These are phyloP conservation scores for Trogon melanurus DNA, from an alignment of 2,113 vertebrate species.

Conservation along the genomic window DNA sequence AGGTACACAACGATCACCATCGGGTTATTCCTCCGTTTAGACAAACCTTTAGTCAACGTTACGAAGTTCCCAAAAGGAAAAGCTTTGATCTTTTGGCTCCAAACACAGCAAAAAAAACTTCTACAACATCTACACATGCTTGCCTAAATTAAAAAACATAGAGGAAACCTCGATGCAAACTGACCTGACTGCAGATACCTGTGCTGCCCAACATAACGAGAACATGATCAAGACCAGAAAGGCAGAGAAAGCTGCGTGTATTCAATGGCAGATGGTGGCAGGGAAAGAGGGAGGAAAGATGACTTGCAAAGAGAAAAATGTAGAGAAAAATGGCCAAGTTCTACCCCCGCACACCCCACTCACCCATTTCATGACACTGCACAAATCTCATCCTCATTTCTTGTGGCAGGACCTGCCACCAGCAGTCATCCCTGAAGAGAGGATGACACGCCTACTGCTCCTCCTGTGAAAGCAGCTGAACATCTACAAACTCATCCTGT, in stretches of 20 bases:
- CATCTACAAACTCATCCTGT: background rate
- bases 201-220: background rate
- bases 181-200: background rate
- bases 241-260: background rate
- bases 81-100: background rate
- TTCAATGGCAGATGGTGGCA: background rate
- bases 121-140: background rate
- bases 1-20: background rate
- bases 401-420: background rate
- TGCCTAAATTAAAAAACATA: background rate
- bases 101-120: background rate
- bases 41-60: background rate
- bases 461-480: background rate
- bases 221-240: background rate
- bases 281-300: background rate
- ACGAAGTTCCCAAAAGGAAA: background rate
- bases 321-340: background rate
- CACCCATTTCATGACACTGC: background rate
- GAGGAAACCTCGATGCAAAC: background rate
- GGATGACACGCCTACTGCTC: background rate
- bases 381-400: background rate
- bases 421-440: background rate
- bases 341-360: background rate
- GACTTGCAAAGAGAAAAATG: background rate
- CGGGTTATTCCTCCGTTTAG: background rate